Conservation (phyloP, 30 jellyfish, hydroid and myxozoan genomes). For the Catostylus mosaicus region DNA sequence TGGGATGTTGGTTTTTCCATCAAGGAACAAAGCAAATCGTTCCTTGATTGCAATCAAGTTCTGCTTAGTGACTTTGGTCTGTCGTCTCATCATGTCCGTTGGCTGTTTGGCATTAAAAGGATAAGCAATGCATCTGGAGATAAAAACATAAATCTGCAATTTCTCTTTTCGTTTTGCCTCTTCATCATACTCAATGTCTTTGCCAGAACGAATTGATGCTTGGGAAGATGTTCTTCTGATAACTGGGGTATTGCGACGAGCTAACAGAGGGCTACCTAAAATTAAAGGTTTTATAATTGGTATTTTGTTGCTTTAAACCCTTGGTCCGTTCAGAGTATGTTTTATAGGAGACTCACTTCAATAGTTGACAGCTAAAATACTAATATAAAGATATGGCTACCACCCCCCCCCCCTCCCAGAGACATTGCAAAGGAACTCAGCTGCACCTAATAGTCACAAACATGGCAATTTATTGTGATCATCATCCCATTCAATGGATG, state of each 20-base stretch:
- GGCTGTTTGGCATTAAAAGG: constrained; percentile 97
- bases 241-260: constrained; percentile 8
- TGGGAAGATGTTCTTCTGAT: constrained; percentile 57
- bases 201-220: constrained; percentile 36
- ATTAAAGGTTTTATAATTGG: no score
- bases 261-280: constrained; percentile 55
- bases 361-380: no score
- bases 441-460: no score
- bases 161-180: constrained; percentile 88
- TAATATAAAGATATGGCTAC: no score
- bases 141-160: constrained; percentile 85
- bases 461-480: no score
- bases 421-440: no score
- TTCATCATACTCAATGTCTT: constrained; percentile 70
- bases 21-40: constrained; percentile 84
- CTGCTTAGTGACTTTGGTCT: constrained; percentile 91
- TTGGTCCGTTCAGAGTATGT: not conserved
- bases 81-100: constrained; percentile 94
- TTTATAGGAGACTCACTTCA: no score
- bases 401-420: no score
- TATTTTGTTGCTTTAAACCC: not conserved
- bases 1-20: constrained; percentile 86
- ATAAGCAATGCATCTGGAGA: constrained; percentile 94
- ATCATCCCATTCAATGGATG: no score
- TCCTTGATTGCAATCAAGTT: constrained; percentile 84